Conservation (phyloP, 2,113 vertebrate genomes). For the Apistogramma diplotaenia region DNA sequence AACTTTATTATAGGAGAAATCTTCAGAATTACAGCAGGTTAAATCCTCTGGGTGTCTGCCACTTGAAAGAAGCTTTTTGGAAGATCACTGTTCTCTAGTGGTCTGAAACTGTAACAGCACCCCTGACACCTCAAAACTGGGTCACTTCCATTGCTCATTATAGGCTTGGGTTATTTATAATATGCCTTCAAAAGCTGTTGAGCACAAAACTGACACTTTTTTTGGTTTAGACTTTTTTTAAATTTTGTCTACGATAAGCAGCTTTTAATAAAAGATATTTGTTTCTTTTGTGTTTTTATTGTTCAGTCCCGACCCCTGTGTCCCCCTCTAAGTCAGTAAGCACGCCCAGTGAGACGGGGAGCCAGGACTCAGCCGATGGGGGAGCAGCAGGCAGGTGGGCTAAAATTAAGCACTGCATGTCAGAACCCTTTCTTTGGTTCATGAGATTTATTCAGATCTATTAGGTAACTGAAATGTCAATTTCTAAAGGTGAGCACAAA, state of each 20-base stretch:
- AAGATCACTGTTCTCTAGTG: constrained; percentile 54
- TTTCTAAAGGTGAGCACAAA: background rate
- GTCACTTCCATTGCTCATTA: constrained; percentile 10
- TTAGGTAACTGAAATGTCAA: background rate
- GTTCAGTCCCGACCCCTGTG: constrained; percentile 96
- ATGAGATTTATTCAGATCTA: background rate
- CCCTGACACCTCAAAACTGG: constrained; percentile 4
- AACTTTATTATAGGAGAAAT: background rate
- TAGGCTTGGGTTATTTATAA: constrained; percentile 24
- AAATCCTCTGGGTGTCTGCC: background rate
- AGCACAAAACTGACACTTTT: constrained; percentile 71
- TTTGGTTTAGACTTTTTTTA: constrained; percentile 64
- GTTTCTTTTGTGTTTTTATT: constrained; percentile 85
- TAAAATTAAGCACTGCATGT: background rate
- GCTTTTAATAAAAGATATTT: constrained; percentile 85
- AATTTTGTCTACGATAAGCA: constrained; percentile 62
- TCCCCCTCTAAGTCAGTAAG: constrained; percentile 98
- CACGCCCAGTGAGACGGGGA: constrained; percentile 97
- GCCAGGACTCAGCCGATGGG: constrained; percentile 94
- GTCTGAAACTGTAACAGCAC: constrained; percentile 45
- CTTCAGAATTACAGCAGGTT: background rate
- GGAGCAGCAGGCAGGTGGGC: constrained; percentile 88
- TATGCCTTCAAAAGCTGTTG: background rate
- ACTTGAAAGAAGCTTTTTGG: background rate
- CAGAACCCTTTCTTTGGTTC: background rate